A percentile compares a stretch with the other conserved stretches of the same genome.
Conservation (phyloP, 2,797 vertebrate genomes). For the Phrynocephalus forsythii region DNA sequence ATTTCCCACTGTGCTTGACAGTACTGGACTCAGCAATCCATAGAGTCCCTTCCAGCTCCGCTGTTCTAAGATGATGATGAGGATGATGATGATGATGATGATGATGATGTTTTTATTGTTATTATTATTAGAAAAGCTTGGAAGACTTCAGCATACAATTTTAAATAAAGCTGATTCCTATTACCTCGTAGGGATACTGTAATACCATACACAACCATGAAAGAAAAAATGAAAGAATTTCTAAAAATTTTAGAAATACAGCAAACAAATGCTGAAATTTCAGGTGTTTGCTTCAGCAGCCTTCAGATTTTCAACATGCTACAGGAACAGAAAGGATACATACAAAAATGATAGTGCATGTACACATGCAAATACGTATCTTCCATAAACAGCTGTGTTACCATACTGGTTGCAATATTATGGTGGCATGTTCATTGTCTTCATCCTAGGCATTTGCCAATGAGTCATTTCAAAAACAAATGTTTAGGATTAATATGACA, state of each 20-base stretch:
- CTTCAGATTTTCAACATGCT: slow-evolving; percentile 7
- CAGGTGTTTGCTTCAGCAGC: slow-evolving; percentile 1
- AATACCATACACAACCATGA: neutral
- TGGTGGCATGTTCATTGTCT: neutral
- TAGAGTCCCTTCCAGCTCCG: too few relatives aligned
- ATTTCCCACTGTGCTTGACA: too few relatives aligned
- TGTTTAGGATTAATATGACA: neutral
- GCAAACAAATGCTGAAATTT: neutral
- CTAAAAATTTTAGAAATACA: neutral
- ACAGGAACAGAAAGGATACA: neutral
- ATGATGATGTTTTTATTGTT: too few relatives aligned
- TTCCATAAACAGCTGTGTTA: neutral
- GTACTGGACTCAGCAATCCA: too few relatives aligned
- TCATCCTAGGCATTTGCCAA: neutral
- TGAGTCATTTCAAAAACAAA: neutral
- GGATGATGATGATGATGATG: too few relatives aligned
- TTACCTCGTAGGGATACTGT: neutral
- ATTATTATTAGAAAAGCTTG: neutral
- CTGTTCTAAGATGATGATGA: too few relatives aligned
- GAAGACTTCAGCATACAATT: neutral
- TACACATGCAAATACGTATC: neutral
- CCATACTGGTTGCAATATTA: neutral
- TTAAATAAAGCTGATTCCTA: slow-evolving; percentile 22
- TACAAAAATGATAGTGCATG: neutral
- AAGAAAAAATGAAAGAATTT: neutral